Percentiles rank a stretch among this genome's conserved stretches.
These are phyloP conservation scores for Dasypogon diadema DNA, from an alignment of 2,888 invertebrate species.

Conservation along the genomic window DNA sequence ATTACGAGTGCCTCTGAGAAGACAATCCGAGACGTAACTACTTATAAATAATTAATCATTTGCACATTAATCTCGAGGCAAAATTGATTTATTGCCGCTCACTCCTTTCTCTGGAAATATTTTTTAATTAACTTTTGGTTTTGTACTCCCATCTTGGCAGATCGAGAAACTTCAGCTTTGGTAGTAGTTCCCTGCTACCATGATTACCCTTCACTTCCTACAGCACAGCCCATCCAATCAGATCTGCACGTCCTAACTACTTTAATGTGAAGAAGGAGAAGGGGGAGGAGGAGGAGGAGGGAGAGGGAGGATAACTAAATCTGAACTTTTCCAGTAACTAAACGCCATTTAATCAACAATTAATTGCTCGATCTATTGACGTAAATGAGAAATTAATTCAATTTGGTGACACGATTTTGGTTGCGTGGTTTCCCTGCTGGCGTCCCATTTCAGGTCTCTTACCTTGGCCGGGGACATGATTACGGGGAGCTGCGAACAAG, in stretches of 20 bases:
- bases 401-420: conserved; percentile 55
- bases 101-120: conserved; percentile 44
- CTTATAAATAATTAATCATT: conserved; percentile 56
- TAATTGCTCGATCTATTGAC: conserved; percentile 56
- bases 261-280: neutral
- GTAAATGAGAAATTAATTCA: conserved; percentile 57
- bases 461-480: conserved; percentile 16
- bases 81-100: conserved; percentile 54
- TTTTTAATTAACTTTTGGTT: conserved; percentile 51
- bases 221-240: neutral
- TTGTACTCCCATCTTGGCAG: neutral
- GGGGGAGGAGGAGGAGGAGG: neutral
- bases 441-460: conserved; percentile 31
- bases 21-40: conserved; percentile 46
- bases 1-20: too few species aligned
- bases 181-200: neutral
- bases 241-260: neutral
- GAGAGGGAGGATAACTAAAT: conserved; percentile 20
- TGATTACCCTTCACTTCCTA: neutral
- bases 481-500: conserved; percentile 38
- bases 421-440: conserved; percentile 42
- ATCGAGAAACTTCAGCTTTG: conserved; percentile 7
- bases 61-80: conserved; percentile 44
- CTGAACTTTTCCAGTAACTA: conserved; percentile 23
- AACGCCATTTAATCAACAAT: conserved; percentile 56